phyloP scores from a whole-genome alignment of 2,888 invertebrate species.

The Corbicula japonica region DNA sequence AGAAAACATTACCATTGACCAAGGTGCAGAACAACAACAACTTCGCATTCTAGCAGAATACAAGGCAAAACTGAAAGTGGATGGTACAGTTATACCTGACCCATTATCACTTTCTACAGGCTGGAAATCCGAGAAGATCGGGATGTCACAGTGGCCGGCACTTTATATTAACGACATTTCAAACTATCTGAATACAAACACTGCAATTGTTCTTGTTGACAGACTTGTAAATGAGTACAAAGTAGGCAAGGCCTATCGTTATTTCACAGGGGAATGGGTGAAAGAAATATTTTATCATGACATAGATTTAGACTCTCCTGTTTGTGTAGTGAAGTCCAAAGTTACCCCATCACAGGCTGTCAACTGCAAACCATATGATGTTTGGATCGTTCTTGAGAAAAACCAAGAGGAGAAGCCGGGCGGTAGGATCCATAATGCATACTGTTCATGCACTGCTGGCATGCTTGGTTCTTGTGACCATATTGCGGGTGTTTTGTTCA shows the following conservation, averaged over 20 bases:
- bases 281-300: no score
- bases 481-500: no score
- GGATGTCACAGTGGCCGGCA: background rate
- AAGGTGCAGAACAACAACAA: background rate
- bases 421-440: no score
- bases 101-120: background rate
- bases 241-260: slow-evolving; percentile 9
- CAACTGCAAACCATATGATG: no score
- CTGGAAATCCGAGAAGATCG: slow-evolving; percentile 5
- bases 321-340: no score
- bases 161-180: slow-evolving; percentile 8
- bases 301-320: background rate
- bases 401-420: no score
- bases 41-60: background rate
- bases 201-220: background rate
- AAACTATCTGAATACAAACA: background rate
- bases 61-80: slow-evolving; percentile 7
- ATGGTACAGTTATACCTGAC: background rate
- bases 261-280: no score
- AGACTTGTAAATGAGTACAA: slow-evolving; percentile 8
- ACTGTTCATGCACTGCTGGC: no score
- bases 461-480: no score
- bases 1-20: background rate
- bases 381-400: no score
- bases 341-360: no score